Percentiles rank a stretch among this genome's conserved stretches.
phyloP scores from a whole-genome alignment of 1,140 invertebrate species.

The Monomorium pharaonis region DNA sequence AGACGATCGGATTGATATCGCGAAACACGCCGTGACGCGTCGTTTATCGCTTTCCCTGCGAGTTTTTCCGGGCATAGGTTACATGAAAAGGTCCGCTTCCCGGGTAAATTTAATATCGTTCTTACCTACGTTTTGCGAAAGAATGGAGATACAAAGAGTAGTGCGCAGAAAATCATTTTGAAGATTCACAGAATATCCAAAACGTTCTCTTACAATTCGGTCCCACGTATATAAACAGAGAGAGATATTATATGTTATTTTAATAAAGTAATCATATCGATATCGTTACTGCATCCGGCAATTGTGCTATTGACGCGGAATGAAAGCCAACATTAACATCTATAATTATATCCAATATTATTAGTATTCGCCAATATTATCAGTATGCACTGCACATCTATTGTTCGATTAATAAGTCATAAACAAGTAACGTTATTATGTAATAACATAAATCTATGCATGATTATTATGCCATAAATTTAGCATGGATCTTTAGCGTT shows the following conservation, averaged over 20 bases:
- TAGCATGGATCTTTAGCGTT: neutral
- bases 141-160: constrained; percentile 59
- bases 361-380: constrained; percentile 1
- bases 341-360: constrained; percentile 29
- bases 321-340: constrained; percentile 20
- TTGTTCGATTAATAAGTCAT: neutral
- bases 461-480: neutral
- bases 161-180: constrained; percentile 41
- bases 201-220: neutral
- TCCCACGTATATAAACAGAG: neutral
- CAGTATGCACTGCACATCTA: neutral
- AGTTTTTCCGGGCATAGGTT: constrained; percentile 59
- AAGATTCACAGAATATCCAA: neutral
- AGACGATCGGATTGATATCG: constrained; percentile 67
- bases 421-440: neutral
- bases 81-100: constrained; percentile 62
- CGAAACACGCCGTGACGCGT: constrained; percentile 62
- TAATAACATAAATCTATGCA: neutral
- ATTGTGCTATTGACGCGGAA: neutral
- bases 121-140: constrained; percentile 57
- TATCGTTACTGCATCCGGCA: neutral
- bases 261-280: constrained; percentile 53
- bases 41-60: constrained; percentile 69
- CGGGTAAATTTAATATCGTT: constrained; percentile 69
- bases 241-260: constrained; percentile 25